These are phyloP conservation scores for Drosophila eohydei DNA, from an alignment of 2,888 invertebrate genomes.

Conservation along the genomic window DNA sequence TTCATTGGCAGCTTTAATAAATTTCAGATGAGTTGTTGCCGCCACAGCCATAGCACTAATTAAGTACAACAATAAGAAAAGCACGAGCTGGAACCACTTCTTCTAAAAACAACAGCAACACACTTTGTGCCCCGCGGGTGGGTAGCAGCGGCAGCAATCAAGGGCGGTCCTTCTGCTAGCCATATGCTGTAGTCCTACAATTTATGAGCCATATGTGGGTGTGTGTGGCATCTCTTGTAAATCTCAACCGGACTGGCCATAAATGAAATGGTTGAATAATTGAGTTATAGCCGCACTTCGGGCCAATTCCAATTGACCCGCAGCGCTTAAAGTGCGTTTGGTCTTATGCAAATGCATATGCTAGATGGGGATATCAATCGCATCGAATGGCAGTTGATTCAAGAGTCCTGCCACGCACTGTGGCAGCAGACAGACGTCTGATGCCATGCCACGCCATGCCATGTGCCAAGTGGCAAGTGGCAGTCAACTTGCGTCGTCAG, in stretches of 20 bases:
- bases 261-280: constrained; percentile 71
- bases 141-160: background rate
- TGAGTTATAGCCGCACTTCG: constrained; percentile 60
- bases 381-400: constrained; percentile 61
- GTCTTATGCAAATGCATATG: constrained; percentile 37
- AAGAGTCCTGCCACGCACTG: constrained; percentile 57
- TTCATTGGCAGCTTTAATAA: constrained; percentile 45
- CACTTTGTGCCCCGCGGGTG: constrained; percentile 44
- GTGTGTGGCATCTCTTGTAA: constrained; percentile 35
- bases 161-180: constrained; percentile 39
- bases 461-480: constrained; percentile 23
- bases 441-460: constrained; percentile 21
- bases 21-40: constrained; percentile 31
- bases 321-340: constrained; percentile 56
- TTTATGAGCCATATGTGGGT: constrained; percentile 58
- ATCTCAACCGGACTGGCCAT: constrained; percentile 48
- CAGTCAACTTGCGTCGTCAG: constrained; percentile 26
- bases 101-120: constrained; percentile 37
- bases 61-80: constrained; percentile 50
- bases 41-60: constrained; percentile 54
- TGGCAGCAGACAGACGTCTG: constrained; percentile 40
- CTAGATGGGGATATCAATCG: constrained; percentile 54
- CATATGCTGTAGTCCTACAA: constrained; percentile 59
- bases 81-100: constrained; percentile 8
- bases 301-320: constrained; percentile 37